Evolutionary conservation across 2,888 invertebrate species (phyloP).

Genomic region (Athalia rosae): DNA sequence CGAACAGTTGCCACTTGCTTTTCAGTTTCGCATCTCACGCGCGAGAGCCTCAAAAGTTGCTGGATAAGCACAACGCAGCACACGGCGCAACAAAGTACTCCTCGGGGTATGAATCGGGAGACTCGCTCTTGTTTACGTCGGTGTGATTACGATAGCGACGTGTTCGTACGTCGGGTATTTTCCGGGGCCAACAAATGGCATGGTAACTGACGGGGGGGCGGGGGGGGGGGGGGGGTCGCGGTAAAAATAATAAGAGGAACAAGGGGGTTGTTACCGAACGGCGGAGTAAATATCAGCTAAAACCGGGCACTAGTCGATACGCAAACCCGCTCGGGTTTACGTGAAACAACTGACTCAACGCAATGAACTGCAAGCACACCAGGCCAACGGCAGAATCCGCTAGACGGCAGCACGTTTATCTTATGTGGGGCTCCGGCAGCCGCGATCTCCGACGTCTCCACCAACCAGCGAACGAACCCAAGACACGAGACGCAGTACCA

Average conservation of each 20-base stretch:
- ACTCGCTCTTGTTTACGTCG: background rate
- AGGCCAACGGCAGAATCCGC: conserved; percentile 57
- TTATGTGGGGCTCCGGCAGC: conserved; percentile 62
- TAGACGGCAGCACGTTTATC: conserved; percentile 64
- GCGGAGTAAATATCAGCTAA: conserved; percentile 20
- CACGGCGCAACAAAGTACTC: too few species aligned
- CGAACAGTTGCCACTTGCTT: too few species aligned
- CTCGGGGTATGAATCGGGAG: too few species aligned
- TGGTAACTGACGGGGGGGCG: background rate
- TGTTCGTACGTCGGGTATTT: background rate
- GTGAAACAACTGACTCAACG: conserved; percentile 70
- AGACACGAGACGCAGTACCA: too few species aligned
- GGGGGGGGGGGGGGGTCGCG: too few species aligned
- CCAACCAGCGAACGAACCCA: conserved; percentile 46
- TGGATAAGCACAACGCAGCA: too few species aligned
- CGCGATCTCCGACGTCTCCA: conserved; percentile 54
- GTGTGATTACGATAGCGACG: background rate
- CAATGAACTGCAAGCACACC: conserved; percentile 63
- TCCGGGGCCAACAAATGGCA: background rate
- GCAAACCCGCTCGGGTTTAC: conserved; percentile 66
- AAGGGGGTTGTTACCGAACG: background rate
- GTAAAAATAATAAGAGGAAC: background rate
- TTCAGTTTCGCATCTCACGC: background rate
- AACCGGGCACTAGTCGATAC: conserved; percentile 51
- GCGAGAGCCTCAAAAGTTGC: background rate